Evolutionary conservation across 2,888 invertebrate genomes (phyloP).

Genomic region (Nymphalis polychloros): DNA sequence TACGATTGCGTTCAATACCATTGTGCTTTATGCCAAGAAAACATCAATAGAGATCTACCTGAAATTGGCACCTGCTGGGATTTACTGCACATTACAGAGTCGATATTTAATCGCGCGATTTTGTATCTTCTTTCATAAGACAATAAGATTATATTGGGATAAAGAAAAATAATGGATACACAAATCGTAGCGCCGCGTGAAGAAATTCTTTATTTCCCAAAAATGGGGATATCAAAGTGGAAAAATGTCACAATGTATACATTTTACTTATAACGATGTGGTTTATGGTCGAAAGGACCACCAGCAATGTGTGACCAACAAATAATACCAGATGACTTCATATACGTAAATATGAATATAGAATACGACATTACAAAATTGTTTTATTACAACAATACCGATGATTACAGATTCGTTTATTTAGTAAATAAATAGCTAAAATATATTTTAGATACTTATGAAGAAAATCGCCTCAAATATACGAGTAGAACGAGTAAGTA

Average conservation of each 20-base stretch:
- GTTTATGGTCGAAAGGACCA: slow-evolving; percentile 35
- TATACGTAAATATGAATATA: background rate
- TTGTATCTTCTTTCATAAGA: slow-evolving; percentile 19
- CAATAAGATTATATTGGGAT: slow-evolving; percentile 38
- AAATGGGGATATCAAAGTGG: slow-evolving; percentile 34
- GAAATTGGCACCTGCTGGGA: slow-evolving; percentile 68
- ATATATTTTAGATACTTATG: no score
- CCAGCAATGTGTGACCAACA: slow-evolving; percentile 27
- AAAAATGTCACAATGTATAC: slow-evolving; percentile 25
- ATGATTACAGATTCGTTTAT: no score
- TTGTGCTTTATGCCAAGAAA: slow-evolving; percentile 62
- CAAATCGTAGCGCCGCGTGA: slow-evolving; percentile 74
- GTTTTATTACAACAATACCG: no score
- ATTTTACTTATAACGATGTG: slow-evolving; percentile 22
- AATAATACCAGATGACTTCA: background rate
- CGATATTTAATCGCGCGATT: slow-evolving; percentile 26
- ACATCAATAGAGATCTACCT: slow-evolving; percentile 69
- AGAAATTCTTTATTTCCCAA: slow-evolving; percentile 42
- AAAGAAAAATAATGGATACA: slow-evolving; percentile 36
- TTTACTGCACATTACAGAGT: slow-evolving; percentile 28
- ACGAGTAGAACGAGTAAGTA: no score
- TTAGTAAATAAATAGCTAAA: no score
- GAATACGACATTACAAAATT: no score
- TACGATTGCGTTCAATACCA: slow-evolving; percentile 56
- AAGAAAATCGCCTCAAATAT: no score